Percentiles rank a stretch among this genome's conserved stretches.
These are phyloP conservation scores for Bagarius yarrelli DNA, from an alignment of 2,113 vertebrate species.

Conservation along the genomic window DNA sequence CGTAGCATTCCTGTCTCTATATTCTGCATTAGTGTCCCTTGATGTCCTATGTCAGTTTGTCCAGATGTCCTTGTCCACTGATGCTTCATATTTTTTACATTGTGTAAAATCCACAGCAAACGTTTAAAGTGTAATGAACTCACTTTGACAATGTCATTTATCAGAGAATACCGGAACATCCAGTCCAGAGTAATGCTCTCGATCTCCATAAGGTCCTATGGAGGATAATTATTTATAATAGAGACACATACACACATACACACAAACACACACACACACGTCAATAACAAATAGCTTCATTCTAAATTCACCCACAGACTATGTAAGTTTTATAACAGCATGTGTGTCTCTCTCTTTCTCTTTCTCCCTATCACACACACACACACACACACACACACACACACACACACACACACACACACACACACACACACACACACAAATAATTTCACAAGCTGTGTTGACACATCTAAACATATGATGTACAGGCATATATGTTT, in stretches of 20 bases:
- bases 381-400: neutral
- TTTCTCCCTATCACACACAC: too few relatives aligned
- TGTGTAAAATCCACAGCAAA: neutral
- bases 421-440: neutral
- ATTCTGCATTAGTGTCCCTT: too few relatives aligned
- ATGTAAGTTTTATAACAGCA: too few relatives aligned
- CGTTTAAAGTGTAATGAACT: neutral
- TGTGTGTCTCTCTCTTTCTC: too few relatives aligned
- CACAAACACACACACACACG: slow-evolving; percentile 10
- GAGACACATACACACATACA: slow-evolving; percentile 9
- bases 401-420: slow-evolving; percentile 10
- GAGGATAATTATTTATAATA: slow-evolving; percentile 33
- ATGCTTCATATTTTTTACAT: too few relatives aligned
- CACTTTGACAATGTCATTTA: slow-evolving; percentile 89
- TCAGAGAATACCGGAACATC: slow-evolving; percentile 95
- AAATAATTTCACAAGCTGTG: neutral
- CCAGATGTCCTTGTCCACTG: too few relatives aligned
- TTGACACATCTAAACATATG: neutral
- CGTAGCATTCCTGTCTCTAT: too few relatives aligned
- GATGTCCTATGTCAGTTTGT: too few relatives aligned
- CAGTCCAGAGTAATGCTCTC: slow-evolving; percentile 95
- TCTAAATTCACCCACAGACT: neutral
- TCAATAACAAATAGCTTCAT: neutral
- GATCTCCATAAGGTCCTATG: slow-evolving; percentile 90
- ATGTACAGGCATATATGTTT: neutral